These are phyloP conservation scores for Hestina assimilis DNA, from an alignment of 1,140 invertebrate genomes.

Conservation along the genomic window DNA sequence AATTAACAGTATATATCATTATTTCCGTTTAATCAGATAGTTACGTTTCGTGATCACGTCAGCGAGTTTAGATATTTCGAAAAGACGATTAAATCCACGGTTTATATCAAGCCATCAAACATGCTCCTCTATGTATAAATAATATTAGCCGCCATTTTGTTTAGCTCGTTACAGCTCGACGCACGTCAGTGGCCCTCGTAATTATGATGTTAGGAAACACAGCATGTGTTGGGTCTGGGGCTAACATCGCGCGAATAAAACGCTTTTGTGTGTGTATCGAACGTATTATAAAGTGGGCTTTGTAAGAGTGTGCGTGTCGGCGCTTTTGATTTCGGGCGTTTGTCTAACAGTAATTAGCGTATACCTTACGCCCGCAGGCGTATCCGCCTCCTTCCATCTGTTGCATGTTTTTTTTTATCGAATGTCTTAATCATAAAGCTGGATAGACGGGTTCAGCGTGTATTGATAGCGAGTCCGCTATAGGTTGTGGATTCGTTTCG, in stretches of 20 bases:
- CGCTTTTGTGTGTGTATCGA: slow-evolving; percentile 25
- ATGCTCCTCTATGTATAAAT: slow-evolving; percentile 43
- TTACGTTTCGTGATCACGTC: slow-evolving; percentile 23
- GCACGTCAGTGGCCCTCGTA: slow-evolving; percentile 72
- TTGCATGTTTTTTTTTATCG: slow-evolving; percentile 28
- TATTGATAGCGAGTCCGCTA: no score
- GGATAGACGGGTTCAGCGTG: slow-evolving; percentile 14
- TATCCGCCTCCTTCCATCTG: slow-evolving; percentile 41
- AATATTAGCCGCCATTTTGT: slow-evolving; percentile 73
- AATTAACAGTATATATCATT: slow-evolving; percentile 19
- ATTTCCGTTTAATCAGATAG: slow-evolving; percentile 24
- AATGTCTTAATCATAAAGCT: slow-evolving; percentile 47
- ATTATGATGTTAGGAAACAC: slow-evolving; percentile 67
- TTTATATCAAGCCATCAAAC: slow-evolving; percentile 27
- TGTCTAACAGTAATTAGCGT: slow-evolving; percentile 74
- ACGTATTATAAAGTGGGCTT: background rate
- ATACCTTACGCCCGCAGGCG: slow-evolving; percentile 69
- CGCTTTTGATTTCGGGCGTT: slow-evolving; percentile 64
- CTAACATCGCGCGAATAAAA: slow-evolving; percentile 55
- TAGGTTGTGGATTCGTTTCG: no score
- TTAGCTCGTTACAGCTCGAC: slow-evolving; percentile 74
- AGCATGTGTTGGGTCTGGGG: slow-evolving; percentile 48
- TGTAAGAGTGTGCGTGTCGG: slow-evolving; percentile 47
- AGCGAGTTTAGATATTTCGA: slow-evolving; percentile 6
- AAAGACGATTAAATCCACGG: slow-evolving; percentile 2